Base-by-base conservation (phyloP, 2,888 invertebrate species). In the Drosophila rellima region DNA sequence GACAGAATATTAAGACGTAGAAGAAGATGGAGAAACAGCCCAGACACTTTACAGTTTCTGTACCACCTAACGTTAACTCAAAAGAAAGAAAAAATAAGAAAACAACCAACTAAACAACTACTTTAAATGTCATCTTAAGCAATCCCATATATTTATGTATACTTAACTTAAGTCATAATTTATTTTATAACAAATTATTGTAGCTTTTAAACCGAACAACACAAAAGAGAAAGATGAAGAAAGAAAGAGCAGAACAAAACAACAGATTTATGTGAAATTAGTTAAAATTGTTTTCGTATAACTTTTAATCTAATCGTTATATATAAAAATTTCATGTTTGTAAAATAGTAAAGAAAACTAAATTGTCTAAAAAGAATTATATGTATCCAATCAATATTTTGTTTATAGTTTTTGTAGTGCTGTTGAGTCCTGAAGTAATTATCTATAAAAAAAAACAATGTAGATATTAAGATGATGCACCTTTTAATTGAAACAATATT, bases 151-250 rank as follows among this genome's bases (percentile, higher is more conserved):
- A 73, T 73, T 70, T 78, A 74, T 77, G 62, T 80, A 67, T 72
- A 70, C 48, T 35, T 45, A 70, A 51, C 13, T 73, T 82, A 76
- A 79, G 80, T 74, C 80, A 72, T 87, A 82, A 90, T 78, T 89
- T 87, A 82, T 82, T 88, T 82, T 83, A 87, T 74, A 88, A 82
- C 45, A 59, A 70, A 78, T 82, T 84, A 80, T 66, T 61, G 74
- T 84, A 84, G 61, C 50, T 76, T 80, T 84, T 81, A 78, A 69
- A 72, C 52, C 48, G 61, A 74, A 76, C 66, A 69, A 72, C 70
- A 75, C 63, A 50, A 60, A 39, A 44, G 23, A 20, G 3, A 10
- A 51, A 47, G 35, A 60, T n/a, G 17, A 31, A 8, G n/a, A 31
- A 37, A 17, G 20, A 40, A 31, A 33, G 42, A 56, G 26, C 23